Conservation (phyloP, 2,888 invertebrate genomes). For the Drosophila infuscata region DNA sequence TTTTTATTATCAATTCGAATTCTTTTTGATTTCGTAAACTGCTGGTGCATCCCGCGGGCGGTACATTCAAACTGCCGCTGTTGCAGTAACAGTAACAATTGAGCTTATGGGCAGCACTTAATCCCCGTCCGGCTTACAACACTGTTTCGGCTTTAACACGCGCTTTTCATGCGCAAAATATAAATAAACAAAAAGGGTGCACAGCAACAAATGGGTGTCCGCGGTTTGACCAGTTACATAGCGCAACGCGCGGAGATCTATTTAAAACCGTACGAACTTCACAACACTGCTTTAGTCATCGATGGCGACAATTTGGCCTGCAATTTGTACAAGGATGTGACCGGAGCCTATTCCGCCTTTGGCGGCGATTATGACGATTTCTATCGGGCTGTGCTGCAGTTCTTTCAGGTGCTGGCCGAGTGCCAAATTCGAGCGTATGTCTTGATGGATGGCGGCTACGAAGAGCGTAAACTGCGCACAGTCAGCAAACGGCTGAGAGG, state of each 20-base stretch:
- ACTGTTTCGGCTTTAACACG: slow-evolving; percentile 51
- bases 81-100: slow-evolving; percentile 1
- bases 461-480: slow-evolving; percentile 90
- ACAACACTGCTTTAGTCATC: slow-evolving; percentile 90
- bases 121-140: slow-evolving; percentile 2
- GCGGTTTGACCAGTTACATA: slow-evolving; percentile 93
- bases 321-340: slow-evolving; percentile 88
- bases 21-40: too few species aligned
- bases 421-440: slow-evolving; percentile 91
- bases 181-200: slow-evolving; percentile 41
- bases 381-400: slow-evolving; percentile 88
- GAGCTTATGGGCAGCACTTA: slow-evolving; percentile 27
- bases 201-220: slow-evolving; percentile 90
- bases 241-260: slow-evolving; percentile 88
- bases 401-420: slow-evolving; percentile 89
- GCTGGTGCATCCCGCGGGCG: background rate
- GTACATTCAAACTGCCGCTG: background rate
- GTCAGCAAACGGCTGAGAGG: slow-evolving; percentile 87
- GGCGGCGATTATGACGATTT: slow-evolving; percentile 95
- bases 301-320: slow-evolving; percentile 93
- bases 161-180: slow-evolving; percentile 34
- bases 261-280: slow-evolving; percentile 88
- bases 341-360: slow-evolving; percentile 89
- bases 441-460: slow-evolving; percentile 92
- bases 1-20: background rate